A percentile compares a stretch with the other conserved stretches of the same genome.
Conservation (phyloP, 2,113 vertebrate genomes). For the Cyanoramphus novaezelandiae region DNA sequence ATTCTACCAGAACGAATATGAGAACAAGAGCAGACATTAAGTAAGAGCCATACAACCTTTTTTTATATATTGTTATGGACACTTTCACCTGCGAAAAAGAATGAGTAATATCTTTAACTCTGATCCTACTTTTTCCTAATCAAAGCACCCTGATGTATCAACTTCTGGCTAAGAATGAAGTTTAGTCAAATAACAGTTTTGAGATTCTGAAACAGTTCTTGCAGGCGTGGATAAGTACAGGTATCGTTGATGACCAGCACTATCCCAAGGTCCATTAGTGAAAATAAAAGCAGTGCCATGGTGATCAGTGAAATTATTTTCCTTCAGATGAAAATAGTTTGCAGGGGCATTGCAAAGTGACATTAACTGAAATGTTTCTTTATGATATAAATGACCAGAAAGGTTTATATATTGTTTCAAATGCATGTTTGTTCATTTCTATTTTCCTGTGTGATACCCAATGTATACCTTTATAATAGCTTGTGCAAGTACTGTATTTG, state of each 20-base stretch:
- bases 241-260: background rate
- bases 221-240: background rate
- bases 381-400: background rate
- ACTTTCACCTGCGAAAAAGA: background rate
- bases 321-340: background rate
- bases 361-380: background rate
- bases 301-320: slow-evolving; percentile 21
- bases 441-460: background rate
- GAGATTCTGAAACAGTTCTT: background rate
- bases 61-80: background rate
- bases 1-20: background rate
- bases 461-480: background rate
- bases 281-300: background rate
- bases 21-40: background rate
- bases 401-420: background rate
- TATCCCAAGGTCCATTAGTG: background rate
- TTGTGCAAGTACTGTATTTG: background rate
- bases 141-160: background rate
- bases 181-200: background rate
- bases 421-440: background rate
- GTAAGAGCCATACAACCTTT: background rate
- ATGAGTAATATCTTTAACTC: background rate
- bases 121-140: background rate
- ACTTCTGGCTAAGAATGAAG: background rate
- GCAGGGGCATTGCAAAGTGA: background rate